phyloP scores from a whole-genome alignment of 2,113 vertebrate genomes.

The Pogonocichla stellata region DNA sequence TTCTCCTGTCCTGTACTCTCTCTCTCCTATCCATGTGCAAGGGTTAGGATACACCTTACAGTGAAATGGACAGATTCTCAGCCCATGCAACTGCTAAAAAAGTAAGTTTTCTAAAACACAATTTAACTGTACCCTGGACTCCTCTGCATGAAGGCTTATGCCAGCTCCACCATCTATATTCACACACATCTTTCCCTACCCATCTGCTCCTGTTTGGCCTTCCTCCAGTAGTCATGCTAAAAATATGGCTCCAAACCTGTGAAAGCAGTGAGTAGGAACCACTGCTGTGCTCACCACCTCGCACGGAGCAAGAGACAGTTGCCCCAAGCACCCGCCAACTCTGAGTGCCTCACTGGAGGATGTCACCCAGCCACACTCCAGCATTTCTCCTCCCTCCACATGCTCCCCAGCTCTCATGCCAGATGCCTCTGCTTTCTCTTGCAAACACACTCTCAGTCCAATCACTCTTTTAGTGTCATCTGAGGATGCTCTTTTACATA shows the following conservation, averaged over 20 bases:
- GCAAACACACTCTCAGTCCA: not conserved
- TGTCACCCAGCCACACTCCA: constrained; percentile 35
- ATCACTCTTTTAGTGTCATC: constrained; percentile 4
- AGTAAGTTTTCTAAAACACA: not conserved
- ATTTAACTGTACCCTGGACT: not conserved
- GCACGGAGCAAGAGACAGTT: constrained; percentile 22
- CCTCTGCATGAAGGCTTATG: constrained; percentile 29
- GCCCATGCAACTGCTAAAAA: constrained; percentile 8
- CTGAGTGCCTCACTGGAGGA: constrained; percentile 18
- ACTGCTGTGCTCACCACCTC: constrained; percentile 44
- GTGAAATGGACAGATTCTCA: not conserved
- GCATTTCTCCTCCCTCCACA: constrained; percentile 27
- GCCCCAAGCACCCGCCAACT: constrained; percentile 50
- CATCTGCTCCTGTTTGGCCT: constrained; percentile 59
- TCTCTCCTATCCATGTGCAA: not conserved
- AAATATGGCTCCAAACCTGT: constrained; percentile 53
- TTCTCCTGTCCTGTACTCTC: not conserved
- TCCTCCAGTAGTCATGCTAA: constrained; percentile 49
- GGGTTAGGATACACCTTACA: not conserved
- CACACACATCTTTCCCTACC: constrained; percentile 41
- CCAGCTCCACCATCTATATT: constrained; percentile 45
- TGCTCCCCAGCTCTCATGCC: not conserved
- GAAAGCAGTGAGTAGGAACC: constrained; percentile 50
- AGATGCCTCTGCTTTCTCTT: constrained; percentile 18
- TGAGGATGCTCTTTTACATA: constrained; percentile 2